phyloP scores from a whole-genome alignment of 2,797 vertebrate genomes.

The Trachops cirrhosus region DNA sequence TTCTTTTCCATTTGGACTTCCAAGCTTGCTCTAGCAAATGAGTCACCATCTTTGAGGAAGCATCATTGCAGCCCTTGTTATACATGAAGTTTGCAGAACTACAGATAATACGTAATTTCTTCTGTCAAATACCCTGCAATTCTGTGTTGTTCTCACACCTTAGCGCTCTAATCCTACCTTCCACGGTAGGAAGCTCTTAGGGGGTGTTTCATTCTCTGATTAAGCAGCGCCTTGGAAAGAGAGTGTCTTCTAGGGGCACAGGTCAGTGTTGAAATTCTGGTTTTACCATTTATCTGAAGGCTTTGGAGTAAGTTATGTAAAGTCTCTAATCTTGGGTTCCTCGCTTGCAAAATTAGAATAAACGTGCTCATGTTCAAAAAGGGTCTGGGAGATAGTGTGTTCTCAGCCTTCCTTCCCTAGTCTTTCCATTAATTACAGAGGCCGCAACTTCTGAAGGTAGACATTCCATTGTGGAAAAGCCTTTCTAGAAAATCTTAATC shows the following conservation, averaged over 20 bases:
- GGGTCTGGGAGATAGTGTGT: background rate
- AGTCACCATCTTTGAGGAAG: conserved; percentile 33
- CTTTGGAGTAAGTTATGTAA: background rate
- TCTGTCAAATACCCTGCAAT: background rate
- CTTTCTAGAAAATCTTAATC: background rate
- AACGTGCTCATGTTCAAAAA: background rate
- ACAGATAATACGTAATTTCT: background rate
- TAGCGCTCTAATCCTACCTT: background rate
- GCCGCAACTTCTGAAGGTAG: background rate
- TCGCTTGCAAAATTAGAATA: background rate
- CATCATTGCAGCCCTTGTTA: background rate
- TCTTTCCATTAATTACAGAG: background rate
- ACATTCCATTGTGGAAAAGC: background rate
- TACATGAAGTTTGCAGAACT: background rate
- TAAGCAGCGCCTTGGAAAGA: background rate
- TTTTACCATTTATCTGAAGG: background rate
- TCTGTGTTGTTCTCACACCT: background rate
- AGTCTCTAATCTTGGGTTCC: background rate
- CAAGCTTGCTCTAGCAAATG: conserved; percentile 59
- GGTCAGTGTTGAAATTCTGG: background rate
- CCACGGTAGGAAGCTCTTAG: background rate
- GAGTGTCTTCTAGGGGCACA: background rate
- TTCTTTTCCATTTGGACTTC: conserved; percentile 69
- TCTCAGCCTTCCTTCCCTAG: background rate
- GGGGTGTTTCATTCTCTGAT: background rate